Evolutionary conservation across 2,113 vertebrate genomes (phyloP).

Genomic region (Campylomormyrus tamandua): DNA sequence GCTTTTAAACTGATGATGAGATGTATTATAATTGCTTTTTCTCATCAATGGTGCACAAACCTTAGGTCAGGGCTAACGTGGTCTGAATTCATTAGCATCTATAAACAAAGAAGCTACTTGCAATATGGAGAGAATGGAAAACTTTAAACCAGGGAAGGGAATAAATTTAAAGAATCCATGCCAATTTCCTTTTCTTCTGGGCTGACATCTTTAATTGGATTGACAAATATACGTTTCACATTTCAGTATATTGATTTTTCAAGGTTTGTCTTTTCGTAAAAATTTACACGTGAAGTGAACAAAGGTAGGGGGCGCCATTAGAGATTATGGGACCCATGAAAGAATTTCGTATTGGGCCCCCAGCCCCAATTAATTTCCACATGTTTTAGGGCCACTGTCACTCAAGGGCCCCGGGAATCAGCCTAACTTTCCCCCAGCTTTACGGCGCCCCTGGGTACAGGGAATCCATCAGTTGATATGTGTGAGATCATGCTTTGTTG

Average conservation of each 20-base stretch:
- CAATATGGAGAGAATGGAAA: background rate
- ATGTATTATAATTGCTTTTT: background rate
- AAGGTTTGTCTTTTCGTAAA: background rate
- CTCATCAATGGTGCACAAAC: background rate
- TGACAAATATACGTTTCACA: background rate
- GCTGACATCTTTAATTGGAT: background rate
- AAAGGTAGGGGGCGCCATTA: background rate
- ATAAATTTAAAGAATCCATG: background rate
- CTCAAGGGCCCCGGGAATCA: background rate
- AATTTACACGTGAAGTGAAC: background rate
- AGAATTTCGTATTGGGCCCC: background rate
- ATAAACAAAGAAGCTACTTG: background rate
- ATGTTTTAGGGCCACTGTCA: background rate
- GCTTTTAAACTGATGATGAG: background rate
- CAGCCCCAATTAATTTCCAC: background rate
- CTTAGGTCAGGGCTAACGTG: background rate
- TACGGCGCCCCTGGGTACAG: background rate
- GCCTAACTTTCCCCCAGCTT: background rate
- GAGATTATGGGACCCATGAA: background rate
- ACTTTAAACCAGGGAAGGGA: background rate
- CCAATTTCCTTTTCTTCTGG: background rate
- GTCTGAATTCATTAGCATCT: background rate
- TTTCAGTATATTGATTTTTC: background rate
- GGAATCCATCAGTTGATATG: background rate
- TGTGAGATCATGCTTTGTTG: background rate